Conservation (phyloP, 2,888 invertebrate genomes). For the Caenorhabditis uteleia region DNA sequence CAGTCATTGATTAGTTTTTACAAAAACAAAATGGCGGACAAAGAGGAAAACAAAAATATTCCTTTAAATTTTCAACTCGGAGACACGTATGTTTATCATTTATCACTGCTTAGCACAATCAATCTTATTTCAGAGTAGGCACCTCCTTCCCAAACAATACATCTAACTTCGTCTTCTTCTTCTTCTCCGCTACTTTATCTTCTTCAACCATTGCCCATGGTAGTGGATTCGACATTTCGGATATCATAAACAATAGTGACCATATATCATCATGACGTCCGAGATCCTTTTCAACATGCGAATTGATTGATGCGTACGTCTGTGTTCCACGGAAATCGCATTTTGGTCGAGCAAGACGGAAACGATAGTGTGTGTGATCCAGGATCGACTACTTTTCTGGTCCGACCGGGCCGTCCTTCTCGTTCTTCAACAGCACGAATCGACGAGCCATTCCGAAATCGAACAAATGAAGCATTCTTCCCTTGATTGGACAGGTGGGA, state of each 20-base stretch:
- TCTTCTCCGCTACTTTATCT: slow-evolving; percentile 13
- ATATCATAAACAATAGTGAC: slow-evolving; percentile 38
- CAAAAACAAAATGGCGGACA: no score
- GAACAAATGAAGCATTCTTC: slow-evolving; percentile 13
- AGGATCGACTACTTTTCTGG: no score
- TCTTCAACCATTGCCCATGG: slow-evolving; percentile 9
- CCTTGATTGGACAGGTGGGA: neutral
- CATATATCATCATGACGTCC: slow-evolving; percentile 42
- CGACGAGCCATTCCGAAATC: slow-evolving; percentile 25
- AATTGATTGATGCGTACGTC: slow-evolving; percentile 34
- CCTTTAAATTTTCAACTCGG: no score
- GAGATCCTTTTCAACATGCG: slow-evolving; percentile 14
- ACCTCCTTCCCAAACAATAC: no score
- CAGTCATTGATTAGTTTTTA: no score
- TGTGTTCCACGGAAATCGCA: slow-evolving; percentile 32
- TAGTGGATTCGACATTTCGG: slow-evolving; percentile 19
- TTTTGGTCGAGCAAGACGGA: slow-evolving; percentile 15
- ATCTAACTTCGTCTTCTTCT: slow-evolving; percentile 1
- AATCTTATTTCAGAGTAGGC: no score
- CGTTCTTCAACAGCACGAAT: neutral
- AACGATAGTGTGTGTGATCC: slow-evolving; percentile 1
- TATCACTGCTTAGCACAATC: no score
- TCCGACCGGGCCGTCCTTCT: no score
- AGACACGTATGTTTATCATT: no score
- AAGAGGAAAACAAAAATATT: no score